Evolutionary conservation across 2,797 vertebrate species (phyloP).

Genomic region (Myripristis jacobus): DNA sequence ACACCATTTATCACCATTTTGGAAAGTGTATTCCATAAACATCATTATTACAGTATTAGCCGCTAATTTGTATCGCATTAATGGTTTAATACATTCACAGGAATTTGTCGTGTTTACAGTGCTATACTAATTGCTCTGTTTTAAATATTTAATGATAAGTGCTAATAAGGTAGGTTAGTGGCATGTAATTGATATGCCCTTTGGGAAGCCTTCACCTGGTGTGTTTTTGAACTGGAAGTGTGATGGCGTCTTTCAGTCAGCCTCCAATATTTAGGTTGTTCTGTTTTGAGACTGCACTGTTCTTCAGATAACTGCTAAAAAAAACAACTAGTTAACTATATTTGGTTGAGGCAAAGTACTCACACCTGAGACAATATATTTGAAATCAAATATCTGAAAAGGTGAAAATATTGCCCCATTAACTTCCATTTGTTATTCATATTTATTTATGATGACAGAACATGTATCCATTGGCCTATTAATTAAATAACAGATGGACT

Average conservation of each 20-base stretch:
- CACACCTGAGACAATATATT: background rate
- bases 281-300: background rate
- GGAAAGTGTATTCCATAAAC: too few relatives aligned
- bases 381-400: background rate
- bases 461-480: constrained; percentile 4
- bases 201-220: background rate
- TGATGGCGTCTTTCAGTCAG: background rate
- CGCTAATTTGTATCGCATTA: too few relatives aligned
- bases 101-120: too few relatives aligned
- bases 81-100: too few relatives aligned
- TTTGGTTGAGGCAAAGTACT: background rate
- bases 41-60: too few relatives aligned
- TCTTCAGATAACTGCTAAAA: background rate
- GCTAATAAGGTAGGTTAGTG: too few relatives aligned
- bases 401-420: background rate
- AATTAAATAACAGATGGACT: background rate
- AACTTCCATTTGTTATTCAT: constrained; percentile 3
- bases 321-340: background rate
- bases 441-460: constrained; percentile 1
- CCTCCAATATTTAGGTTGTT: background rate
- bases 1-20: too few relatives aligned
- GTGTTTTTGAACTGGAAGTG: background rate
- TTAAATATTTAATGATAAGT: background rate
- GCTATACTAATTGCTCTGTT: background rate
- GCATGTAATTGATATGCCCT: too few relatives aligned